These are phyloP conservation scores for Musca domestica DNA, from an alignment of 1,140 invertebrate species.

Conservation along the genomic window DNA sequence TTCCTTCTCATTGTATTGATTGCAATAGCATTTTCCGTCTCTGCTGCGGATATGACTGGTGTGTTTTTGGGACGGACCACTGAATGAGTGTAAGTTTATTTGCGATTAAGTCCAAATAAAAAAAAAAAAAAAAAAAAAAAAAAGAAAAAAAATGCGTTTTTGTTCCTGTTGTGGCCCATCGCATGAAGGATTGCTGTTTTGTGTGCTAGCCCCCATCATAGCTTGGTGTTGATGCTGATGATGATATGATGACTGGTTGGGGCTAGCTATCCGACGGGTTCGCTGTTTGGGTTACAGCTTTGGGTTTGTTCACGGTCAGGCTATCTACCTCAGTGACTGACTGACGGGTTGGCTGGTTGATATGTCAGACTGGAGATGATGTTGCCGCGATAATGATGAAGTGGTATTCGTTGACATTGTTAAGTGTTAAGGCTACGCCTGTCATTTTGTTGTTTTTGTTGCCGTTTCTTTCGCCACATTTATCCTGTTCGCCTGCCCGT, in stretches of 20 bases:
- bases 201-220: not conserved
- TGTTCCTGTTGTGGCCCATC: too few species aligned
- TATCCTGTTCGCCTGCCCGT: not conserved
- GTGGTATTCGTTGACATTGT: conserved; percentile 19
- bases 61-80: too few species aligned
- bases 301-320: too few species aligned
- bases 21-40: not conserved
- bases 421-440: conserved; percentile 22
- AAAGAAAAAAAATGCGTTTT: not conserved
- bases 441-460: conserved; percentile 1
- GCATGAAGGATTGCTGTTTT: not conserved
- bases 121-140: not conserved
- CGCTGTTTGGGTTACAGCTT: too few species aligned
- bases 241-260: conserved; percentile 1
- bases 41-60: too few species aligned
- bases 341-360: too few species aligned
- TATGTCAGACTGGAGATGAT: not conserved
- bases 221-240: not conserved
- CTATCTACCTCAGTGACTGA: too few species aligned
- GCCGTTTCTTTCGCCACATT: too few species aligned
- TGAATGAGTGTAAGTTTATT: too few species aligned
- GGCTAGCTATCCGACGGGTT: not conserved
- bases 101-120: conserved; percentile 4
- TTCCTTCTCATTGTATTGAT: not conserved
- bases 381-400: conserved; percentile 16